Evolutionary conservation across 2,888 invertebrate genomes (phyloP), one percentile per base, ranked within the genome.

Genomic region (Nebria salina): DNA sequence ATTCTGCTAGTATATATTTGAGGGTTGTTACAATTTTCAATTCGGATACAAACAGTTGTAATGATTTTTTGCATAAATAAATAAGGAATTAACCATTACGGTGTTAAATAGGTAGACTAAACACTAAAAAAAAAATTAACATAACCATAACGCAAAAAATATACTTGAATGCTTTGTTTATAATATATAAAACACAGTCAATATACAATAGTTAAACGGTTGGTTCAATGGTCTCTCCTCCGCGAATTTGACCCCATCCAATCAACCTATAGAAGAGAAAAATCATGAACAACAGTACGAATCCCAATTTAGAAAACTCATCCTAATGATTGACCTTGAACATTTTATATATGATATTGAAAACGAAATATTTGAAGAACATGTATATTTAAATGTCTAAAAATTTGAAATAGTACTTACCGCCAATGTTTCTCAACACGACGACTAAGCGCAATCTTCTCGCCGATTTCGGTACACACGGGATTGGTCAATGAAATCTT

Each of bases 381-480:
- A n/a, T n/a, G n/a, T n/a, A n/a, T n/a, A n/a, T n/a, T n/a, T n/a
- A n/a, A n/a, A n/a, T 20, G 20, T 20, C 0, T 20, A 20, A 20
- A 20, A 20, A 20, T 20, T 20, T 20, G 0, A 20, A 20, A 1
- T 20, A 20, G 34, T 66, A 76, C 90, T 89, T 89, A 95, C 95
- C 99, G 95, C 99, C 99, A 99, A 92, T 99, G 99, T 89, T 99
- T 99, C 87, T 99, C 99, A 68, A 99, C 98, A 90, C 99, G 94
- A 88, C 99, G 93, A 88, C 98, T 98, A 73, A 99, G 92, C n/a
- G 99, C 99, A 86, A 99, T 99, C 89, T 99, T 99, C 89, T 99
- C 99, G 77, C 98, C 98, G 82, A 97, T 94, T 90, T 99, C 99
- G 9, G 99, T 99, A 89, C 99, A 99, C 6, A 99, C 99, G 1